Base-by-base conservation (phyloP, 2,113 vertebrate species). In the Colistium nudipinnis region DNA sequence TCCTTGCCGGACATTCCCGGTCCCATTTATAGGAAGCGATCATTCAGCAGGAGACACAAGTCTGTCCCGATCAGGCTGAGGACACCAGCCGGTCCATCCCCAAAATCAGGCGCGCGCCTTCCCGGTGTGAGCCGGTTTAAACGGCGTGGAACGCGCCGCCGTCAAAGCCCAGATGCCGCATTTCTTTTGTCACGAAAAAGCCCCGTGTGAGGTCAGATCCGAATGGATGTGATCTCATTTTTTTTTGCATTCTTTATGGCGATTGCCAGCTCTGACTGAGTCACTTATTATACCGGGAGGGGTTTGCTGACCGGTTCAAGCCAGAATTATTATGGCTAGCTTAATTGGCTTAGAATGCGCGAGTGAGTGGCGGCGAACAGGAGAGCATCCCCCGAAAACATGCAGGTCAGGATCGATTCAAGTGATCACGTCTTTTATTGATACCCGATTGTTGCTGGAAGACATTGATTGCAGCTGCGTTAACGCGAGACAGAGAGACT, bases 321-420 rank as follows among this genome's bases (percentile, higher is more conserved):
- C 87, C 86, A 88, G 81, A 88, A 82, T 76, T 75, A 62, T 81
- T 74, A 74, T 61, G 47, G 70, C 63, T 36, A 19, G 49, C 60
- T 74, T 88, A 85, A 88, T 91, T 90, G 87, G 88, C 79, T 87
- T 90, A 89, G 13, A 59, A 64, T 71, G 72, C 67, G n/a, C n/a
- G 61, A 45, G 41, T 51, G 60, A 68, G 80, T 48, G 62, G 43
- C 12, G 45, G 67, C 44, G 56, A 49, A 68, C 54, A 70, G 12
- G 22, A 7, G 57, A 51, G 28, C 56, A 43, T 72, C 62, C n/a
- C n/a, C n/a, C n/a, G n/a, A n/a, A n/a, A n/a, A n/a, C n/a, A n/a
- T n/a, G n/a, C n/a, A n/a, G n/a, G n/a, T n/a, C n/a, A n/a, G n/a
- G n/a, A n/a, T n/a, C n/a, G n/a, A n/a, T n/a, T n/a, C n/a, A n/a